These are phyloP conservation scores for Vidua chalybeata DNA, from an alignment of 2,113 vertebrate genomes.

Conservation along the genomic window DNA sequence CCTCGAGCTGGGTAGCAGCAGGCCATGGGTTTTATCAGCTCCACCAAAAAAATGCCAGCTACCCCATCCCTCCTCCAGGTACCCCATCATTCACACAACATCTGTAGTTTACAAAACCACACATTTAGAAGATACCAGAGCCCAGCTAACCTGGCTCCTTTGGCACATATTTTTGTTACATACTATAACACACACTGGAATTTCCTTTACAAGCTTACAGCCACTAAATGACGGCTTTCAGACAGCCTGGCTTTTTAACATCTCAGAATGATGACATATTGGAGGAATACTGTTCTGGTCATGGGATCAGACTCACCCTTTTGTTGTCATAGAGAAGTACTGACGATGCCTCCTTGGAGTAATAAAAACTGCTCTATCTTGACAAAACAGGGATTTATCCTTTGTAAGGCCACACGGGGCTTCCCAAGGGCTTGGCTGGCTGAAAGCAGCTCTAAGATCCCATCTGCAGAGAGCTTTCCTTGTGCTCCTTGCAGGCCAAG, in stretches of 20 bases:
- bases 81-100: not conserved
- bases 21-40: fast-evolving
- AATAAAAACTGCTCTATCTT: not conserved
- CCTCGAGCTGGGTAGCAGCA: fast-evolving
- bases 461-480: not conserved
- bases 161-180: not conserved
- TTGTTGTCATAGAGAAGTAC: slow-evolving; percentile 18
- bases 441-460: not conserved
- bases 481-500: not conserved
- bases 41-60: not conserved
- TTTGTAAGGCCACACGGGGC: not conserved
- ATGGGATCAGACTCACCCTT: slow-evolving; percentile 34
- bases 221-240: not conserved
- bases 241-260: not conserved
- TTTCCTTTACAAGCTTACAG: not conserved
- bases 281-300: not conserved
- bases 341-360: not conserved
- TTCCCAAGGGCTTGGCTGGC: not conserved
- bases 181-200: not conserved
- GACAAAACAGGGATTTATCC: not conserved
- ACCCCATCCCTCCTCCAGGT: not conserved
- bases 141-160: not conserved
- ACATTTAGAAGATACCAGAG: not conserved
- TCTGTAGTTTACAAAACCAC: not conserved
- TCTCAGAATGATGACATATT: not conserved